Evolutionary conservation across 2,888 invertebrate species (phyloP).

Genomic region (Graphium colonna): DNA sequence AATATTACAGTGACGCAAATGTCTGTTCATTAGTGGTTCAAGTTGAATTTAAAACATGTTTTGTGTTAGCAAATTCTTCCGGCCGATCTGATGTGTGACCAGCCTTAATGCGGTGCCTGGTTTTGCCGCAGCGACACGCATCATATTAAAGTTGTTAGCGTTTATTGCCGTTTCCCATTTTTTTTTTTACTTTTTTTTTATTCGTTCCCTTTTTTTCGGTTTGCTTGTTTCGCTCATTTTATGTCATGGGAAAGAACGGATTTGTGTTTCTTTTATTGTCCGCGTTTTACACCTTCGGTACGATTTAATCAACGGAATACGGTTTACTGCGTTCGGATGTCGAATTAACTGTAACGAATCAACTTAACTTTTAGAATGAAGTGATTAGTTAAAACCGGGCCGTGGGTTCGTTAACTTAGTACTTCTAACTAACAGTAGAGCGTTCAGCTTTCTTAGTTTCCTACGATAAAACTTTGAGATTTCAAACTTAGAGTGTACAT

Average conservation of each 20-base stretch:
- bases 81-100: conserved; percentile 3
- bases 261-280: conserved; percentile 23
- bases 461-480: too few relatives aligned
- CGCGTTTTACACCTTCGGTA: conserved; percentile 19
- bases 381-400: neutral
- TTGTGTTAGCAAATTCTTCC: neutral
- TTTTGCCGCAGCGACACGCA: conserved; percentile 23
- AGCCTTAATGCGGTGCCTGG: conserved; percentile 22
- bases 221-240: conserved; percentile 24
- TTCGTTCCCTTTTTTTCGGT: conserved; percentile 16
- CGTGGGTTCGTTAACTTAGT: too few relatives aligned
- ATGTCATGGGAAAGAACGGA: conserved; percentile 25
- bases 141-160: conserved; percentile 26
- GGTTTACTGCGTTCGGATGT: conserved; percentile 2
- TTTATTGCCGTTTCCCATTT: conserved; percentile 21
- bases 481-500: too few relatives aligned
- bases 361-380: neutral
- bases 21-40: neutral
- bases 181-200: neutral
- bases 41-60: too few relatives aligned
- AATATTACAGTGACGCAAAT: neutral
- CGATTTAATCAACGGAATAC: conserved; percentile 16
- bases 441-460: too few relatives aligned
- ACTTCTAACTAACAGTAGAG: too few relatives aligned
- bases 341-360: conserved; percentile 24